Base-by-base conservation (phyloP, 1,140 invertebrate genomes). In the Pseudachorutes palmiensis region DNA sequence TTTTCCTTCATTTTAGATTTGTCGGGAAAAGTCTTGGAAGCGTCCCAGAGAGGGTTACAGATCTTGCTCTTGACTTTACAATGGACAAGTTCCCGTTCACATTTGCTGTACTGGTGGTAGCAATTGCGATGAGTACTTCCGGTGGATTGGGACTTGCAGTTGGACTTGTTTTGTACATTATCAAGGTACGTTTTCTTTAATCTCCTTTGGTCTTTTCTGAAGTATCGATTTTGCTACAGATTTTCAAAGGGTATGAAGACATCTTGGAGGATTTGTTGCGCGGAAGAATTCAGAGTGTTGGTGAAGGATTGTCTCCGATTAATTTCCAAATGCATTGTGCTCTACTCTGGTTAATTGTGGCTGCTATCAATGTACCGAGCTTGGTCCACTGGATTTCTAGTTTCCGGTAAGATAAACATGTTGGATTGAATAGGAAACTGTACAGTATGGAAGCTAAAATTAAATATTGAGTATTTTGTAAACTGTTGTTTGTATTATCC, bases 221-320 rank as follows among this genome's bases (percentile, higher is more conserved):
- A 26, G 30, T 55, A 28, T 32, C 12, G 9, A 31, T 69, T 33
- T 33, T 49, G 36, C 63, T 67, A 1, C 36, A 73, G 67, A 24
- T 73, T 12, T 73, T 73, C 49, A 73, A 73, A 55, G 68, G 68
- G 33, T 73, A 73, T 24, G 69, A 73, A 49, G 71, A 73, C 19
- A 32, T 68, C 22, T 31, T 73, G n/a, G 66, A 70, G 29, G 69
- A 73, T 32, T 45, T 73, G 24, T 14, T 65, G 2, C 59, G 64
- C 19, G 65, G 66, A 29, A 64, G 65, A 62, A 69, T 68, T 32
- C 2, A 45, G 9, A 59, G 36, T 32, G 36, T 73, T 1, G 33
- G 28, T 22, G 69, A 68, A 24, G 48, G 51, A 1, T 33, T 73
- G n/a, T 64, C 59, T 5, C 64, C 68, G n/a, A 55, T 70, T 1